These are phyloP conservation scores for Lycia hirtaria DNA, from an alignment of 2,888 invertebrate species.

Conservation along the genomic window DNA sequence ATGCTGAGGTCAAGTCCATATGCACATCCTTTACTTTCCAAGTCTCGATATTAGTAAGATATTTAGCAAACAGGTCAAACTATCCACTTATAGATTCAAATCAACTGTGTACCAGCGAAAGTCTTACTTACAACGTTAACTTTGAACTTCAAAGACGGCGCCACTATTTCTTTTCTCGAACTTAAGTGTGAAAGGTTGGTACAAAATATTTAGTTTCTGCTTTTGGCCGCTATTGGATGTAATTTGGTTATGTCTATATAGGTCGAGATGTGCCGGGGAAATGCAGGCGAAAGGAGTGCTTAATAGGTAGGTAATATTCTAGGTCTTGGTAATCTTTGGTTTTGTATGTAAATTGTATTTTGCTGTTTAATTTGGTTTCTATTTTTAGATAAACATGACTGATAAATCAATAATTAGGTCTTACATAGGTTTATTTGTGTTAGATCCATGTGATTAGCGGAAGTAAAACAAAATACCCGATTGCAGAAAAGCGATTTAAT, in stretches of 20 bases:
- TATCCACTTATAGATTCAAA: constrained; percentile 37
- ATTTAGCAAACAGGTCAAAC: constrained; percentile 16
- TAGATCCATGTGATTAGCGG: too few species aligned
- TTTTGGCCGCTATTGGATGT: background rate
- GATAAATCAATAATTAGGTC: too few species aligned
- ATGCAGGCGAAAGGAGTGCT: constrained; percentile 21
- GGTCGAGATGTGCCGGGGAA: constrained; percentile 35
- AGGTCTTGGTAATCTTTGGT: constrained; percentile 14
- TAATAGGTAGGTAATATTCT: constrained; percentile 14
- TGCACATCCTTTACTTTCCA: constrained; percentile 17
- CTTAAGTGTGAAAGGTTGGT: background rate
- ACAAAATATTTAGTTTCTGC: background rate
- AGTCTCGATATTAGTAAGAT: constrained; percentile 3
- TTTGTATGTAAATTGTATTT: background rate
- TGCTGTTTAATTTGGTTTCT: background rate
- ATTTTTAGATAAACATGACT: too few species aligned
- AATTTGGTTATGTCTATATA: constrained; percentile 11
- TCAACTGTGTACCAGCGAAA: constrained; percentile 31
- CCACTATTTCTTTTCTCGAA: background rate
- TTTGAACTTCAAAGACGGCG: background rate
- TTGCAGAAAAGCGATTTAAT: too few species aligned
- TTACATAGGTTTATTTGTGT: too few species aligned
- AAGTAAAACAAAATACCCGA: too few species aligned
- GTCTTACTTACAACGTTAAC: constrained; percentile 2
- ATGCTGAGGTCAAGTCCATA: background rate